Evolutionary conservation across 1,140 invertebrate genomes (phyloP), one percentile per base, ranked within the genome.

Genomic region (Ladona fulva): DNA sequence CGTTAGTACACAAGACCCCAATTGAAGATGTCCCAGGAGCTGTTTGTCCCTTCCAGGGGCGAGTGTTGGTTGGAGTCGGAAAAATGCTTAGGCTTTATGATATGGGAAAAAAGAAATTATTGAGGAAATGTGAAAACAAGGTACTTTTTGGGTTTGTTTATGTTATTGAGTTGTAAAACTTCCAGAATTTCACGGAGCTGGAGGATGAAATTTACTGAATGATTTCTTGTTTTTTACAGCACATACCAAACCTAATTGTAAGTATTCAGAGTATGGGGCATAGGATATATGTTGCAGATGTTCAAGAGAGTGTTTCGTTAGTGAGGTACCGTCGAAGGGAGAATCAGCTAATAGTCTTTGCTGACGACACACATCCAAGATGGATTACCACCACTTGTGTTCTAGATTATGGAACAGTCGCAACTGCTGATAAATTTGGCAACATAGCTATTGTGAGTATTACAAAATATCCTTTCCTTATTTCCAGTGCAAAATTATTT

Each of bases 51-150:
- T 98, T 99, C 85, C 96, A 98, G 83, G 98, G 97, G 0, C 89
- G 93, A 79, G 89, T 98, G 1, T 84, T 99, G 1, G 93, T 98
- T 0, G 97, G 97, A 0, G 94, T 99, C 16, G 98, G 98, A 0
- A 91, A 92, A 78, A 92, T 95, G 86, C 85, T 99, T 8, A 87
- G 98, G 78, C 89, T 99, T 7, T 99, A 99, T 84, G 98, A 99
- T 81, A 91, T 99, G 82, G 98, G 98, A 66, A 97, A 97, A 82
- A 97, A 98, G 84, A 99, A 99, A 85, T 84, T 99, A 42, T 85
- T 99, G 7, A 88, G 97, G 59, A 99, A 99, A 86, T 99, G 98
- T 87, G 98, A 99, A 87, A 99, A 99, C 86, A 97, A 98, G 87
- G 92, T 93, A 83, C 82, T 81, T 75, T 16, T 24, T 78, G n/a